A percentile compares a stretch with the other conserved stretches of the same genome.
Evolutionary conservation across 2,113 vertebrate genomes (phyloP).

Genomic region (Limanda limanda): DNA sequence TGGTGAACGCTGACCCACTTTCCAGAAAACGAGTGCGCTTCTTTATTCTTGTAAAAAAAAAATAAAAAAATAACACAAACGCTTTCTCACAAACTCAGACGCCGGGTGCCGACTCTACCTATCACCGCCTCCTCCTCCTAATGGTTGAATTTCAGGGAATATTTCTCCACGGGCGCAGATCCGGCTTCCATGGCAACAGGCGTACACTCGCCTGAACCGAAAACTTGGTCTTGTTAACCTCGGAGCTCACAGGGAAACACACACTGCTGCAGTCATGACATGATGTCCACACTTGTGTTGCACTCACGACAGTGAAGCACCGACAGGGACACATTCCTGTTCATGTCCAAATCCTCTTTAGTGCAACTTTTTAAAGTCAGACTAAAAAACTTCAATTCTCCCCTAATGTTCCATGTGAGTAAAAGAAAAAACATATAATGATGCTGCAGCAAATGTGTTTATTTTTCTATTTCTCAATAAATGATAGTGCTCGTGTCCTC

Average conservation of each 20-base stretch:
- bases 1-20: constrained; percentile 17
- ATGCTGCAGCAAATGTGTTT: background rate
- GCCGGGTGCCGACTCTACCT: background rate
- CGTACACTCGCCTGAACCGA: constrained; percentile 3
- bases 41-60: constrained; percentile 1
- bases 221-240: constrained; percentile 47
- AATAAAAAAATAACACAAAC: background rate
- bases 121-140: constrained; percentile 21
- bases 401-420: background rate
- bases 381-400: too few species aligned
- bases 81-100: constrained; percentile 5
- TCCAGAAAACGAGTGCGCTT: constrained; percentile 7
- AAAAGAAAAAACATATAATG: background rate
- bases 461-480: background rate
- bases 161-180: constrained; percentile 22
- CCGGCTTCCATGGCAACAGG: constrained; percentile 64
- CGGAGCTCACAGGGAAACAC: constrained; percentile 16
- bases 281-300: constrained; percentile 6
- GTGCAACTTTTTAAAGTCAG: too few species aligned
- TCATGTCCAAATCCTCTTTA: background rate
- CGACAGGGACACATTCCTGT: background rate
- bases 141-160: constrained; percentile 7
- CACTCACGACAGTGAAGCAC: background rate
- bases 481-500: background rate
- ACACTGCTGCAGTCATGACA: constrained; percentile 27